Conservation (phyloP, 2,113 vertebrate species). For the Polypterus bichir region DNA sequence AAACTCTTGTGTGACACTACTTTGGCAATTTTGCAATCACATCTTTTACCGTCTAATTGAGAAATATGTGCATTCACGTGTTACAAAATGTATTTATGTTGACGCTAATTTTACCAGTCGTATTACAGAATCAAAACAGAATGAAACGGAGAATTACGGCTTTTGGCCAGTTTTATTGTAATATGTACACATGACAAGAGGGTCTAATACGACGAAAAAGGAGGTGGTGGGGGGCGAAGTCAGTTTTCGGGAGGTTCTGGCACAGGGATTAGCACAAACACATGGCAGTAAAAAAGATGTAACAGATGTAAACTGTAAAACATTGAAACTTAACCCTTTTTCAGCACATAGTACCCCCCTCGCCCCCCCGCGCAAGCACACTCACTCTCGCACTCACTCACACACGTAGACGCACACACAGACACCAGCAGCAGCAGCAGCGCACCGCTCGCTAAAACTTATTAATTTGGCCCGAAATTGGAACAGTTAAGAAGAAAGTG, state of each 20-base stretch:
- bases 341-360: conserved; percentile 23
- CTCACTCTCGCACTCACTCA: background rate
- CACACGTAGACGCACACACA: background rate
- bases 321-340: conserved; percentile 62
- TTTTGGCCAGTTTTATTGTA: conserved; percentile 1
- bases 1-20: no score
- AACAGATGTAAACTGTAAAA: conserved; percentile 74
- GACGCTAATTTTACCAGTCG: no score
- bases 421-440: background rate
- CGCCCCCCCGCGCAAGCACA: background rate
- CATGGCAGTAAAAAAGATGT: conserved; percentile 64
- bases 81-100: no score
- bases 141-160: background rate
- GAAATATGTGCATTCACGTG: no score
- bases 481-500: no score
- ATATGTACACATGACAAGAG: background rate
- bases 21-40: no score
- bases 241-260: conserved; percentile 19
- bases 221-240: conserved; percentile 29
- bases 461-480: no score
- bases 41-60: no score
- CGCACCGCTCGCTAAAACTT: no score
- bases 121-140: no score
- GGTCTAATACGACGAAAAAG: background rate
- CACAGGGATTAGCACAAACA: conserved; percentile 60